A percentile compares a stretch with the other conserved stretches of the same genome.
Evolutionary conservation across 1,140 invertebrate genomes (phyloP).

Genomic region (Lamellibrachia luymesi): DNA sequence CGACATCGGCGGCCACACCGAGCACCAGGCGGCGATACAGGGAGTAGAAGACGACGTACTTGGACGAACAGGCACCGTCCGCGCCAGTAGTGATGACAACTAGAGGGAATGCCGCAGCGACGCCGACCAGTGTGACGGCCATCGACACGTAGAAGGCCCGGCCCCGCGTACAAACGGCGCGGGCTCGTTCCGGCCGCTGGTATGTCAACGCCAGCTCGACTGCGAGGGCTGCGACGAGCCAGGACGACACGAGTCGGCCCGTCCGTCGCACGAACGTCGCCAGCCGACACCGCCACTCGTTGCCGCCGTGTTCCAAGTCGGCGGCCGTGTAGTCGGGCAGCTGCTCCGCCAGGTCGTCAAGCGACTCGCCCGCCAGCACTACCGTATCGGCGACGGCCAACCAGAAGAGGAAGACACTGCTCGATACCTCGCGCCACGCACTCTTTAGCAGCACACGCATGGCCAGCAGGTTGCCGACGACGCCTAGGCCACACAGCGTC

Average conservation of each 20-base stretch:
- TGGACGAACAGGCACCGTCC: slow-evolving; percentile 14
- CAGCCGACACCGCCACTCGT: slow-evolving; percentile 18
- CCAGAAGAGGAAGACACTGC: background rate
- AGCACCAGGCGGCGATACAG: slow-evolving; percentile 7
- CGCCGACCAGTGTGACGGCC: slow-evolving; percentile 8
- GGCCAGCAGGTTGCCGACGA: slow-evolving; percentile 11
- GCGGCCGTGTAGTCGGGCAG: background rate
- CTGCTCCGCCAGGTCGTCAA: slow-evolving; percentile 13
- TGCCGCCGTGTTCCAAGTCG: background rate
- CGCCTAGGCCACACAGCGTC: background rate
- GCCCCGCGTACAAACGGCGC: background rate
- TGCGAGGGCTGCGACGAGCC: slow-evolving; percentile 11
- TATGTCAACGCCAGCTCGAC: slow-evolving; percentile 8
- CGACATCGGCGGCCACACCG: background rate
- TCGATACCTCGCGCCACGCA: background rate
- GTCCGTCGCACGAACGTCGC: background rate
- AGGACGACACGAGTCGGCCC: slow-evolving; percentile 13
- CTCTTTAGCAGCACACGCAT: background rate
- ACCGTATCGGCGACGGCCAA: slow-evolving; percentile 11
- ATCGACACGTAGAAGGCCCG: slow-evolving; percentile 14
- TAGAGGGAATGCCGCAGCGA: slow-evolving; percentile 3
- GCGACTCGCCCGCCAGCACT: background rate
- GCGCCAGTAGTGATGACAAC: background rate
- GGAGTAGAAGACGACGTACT: slow-evolving; percentile 4
- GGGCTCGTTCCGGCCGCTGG: background rate